phyloP scores from a whole-genome alignment of 2,113 vertebrate species.

The Spea multiplicata region DNA sequence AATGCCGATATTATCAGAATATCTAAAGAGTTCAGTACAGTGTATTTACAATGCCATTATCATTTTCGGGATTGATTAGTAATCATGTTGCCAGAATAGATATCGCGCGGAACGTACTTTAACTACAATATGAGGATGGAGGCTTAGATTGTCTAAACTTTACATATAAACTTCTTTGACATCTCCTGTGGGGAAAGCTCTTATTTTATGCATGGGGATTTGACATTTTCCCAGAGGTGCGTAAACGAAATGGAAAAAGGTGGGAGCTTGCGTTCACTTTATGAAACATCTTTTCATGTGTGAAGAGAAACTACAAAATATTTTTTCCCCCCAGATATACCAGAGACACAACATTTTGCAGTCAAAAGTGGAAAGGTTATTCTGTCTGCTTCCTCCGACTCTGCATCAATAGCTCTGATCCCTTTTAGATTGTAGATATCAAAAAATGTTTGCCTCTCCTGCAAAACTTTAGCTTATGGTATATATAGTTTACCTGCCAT shows the following conservation, averaged over 20 bases:
- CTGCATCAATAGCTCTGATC: too few species aligned
- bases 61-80: conserved; percentile 40
- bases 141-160: not conserved
- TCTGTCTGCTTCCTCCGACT: too few species aligned
- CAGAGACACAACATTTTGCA: too few species aligned
- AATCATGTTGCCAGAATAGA: conserved; percentile 35
- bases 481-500: too few species aligned
- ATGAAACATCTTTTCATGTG: too few species aligned
- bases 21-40: conserved; percentile 32
- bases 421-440: too few species aligned
- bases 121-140: not conserved
- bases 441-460: too few species aligned
- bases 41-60: conserved; percentile 45
- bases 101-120: conserved; percentile 1
- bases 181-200: conserved; percentile 22
- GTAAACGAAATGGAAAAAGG: not conserved
- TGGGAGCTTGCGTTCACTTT: too few species aligned
- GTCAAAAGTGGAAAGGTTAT: too few species aligned
- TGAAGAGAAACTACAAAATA: too few species aligned
- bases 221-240: conserved; percentile 2
- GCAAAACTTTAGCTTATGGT: too few species aligned
- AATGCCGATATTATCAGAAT: conserved; percentile 42
- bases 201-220: conserved; percentile 22
- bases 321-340: too few species aligned
- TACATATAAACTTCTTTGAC: conserved; percentile 5